A percentile compares a stretch with the other conserved stretches of the same genome.
phyloP scores from a whole-genome alignment of 1,140 invertebrate species.

The Hylaeus volcanicus region DNA sequence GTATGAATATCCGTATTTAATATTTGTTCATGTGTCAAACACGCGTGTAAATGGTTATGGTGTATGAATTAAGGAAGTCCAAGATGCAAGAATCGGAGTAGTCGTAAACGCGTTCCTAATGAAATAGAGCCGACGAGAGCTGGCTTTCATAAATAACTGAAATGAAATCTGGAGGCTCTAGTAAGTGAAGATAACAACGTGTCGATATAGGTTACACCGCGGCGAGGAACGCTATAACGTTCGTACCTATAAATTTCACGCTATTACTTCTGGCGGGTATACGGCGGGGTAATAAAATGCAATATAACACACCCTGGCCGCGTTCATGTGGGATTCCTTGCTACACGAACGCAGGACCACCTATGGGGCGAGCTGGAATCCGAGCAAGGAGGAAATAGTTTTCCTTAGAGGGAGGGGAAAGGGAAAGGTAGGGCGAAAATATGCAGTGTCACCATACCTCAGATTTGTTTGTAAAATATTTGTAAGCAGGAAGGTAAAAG shows the following conservation, averaged over 20 bases:
- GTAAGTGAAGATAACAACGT: slow-evolving; percentile 61
- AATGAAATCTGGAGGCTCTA: slow-evolving; percentile 48
- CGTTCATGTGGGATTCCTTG: slow-evolving; percentile 21
- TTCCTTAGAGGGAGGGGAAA: neutral
- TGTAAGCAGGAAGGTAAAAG: too few relatives aligned
- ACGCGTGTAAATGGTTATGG: neutral
- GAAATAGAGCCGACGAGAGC: neutral
- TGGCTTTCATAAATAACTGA: slow-evolving; percentile 52
- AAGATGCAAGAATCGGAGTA: too few relatives aligned
- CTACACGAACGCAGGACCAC: slow-evolving; percentile 31
- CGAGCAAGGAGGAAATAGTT: slow-evolving; percentile 33
- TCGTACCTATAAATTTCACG: slow-evolving; percentile 58
- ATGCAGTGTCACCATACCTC: neutral
- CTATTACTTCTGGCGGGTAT: slow-evolving; percentile 46
- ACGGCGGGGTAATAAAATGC: slow-evolving; percentile 53
- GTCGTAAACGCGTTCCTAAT: neutral
- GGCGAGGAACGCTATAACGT: slow-evolving; percentile 42
- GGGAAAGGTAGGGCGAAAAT: neutral
- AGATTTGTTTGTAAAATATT: too few relatives aligned
- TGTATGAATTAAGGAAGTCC: too few relatives aligned
- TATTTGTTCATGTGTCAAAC: too few relatives aligned
- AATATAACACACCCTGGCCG: slow-evolving; percentile 50
- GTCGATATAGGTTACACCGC: slow-evolving; percentile 57
- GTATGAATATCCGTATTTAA: too few relatives aligned
- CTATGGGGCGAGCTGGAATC: slow-evolving; percentile 33